Conservation (phyloP, 1,140 invertebrate genomes). For the Onthophagus taurus region DNA sequence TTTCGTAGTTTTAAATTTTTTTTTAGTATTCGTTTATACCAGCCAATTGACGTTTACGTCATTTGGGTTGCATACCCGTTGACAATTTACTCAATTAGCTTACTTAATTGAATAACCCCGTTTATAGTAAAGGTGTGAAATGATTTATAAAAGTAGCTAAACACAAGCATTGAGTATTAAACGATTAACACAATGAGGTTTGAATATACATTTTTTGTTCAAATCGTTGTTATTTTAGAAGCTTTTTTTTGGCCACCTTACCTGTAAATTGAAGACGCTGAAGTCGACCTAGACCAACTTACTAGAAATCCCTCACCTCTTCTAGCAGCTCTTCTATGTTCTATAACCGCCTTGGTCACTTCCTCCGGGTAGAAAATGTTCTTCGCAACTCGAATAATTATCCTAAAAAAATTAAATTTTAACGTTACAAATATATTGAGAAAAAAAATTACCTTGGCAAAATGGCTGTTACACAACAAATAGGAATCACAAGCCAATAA, state of each 20-base stretch:
- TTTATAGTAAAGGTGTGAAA: constrained; percentile 7
- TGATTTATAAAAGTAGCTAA: constrained; percentile 2
- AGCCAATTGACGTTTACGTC: no score
- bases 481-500: constrained; percentile 71
- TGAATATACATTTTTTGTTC: constrained; percentile 1
- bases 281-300: constrained; percentile 54
- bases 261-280: constrained; percentile 55
- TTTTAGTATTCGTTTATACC: no score
- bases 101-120: constrained; percentile 3
- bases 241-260: constrained; percentile 28
- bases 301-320: constrained; percentile 53
- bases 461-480: constrained; percentile 68
- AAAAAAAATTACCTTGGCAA: constrained; percentile 64
- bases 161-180: constrained; percentile 1
- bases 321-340: constrained; percentile 37
- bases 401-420: constrained; percentile 31
- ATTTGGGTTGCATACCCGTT: no score
- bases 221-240: constrained; percentile 2
- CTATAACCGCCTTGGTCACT: constrained; percentile 43
- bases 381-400: constrained; percentile 40
- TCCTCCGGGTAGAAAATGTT: constrained; percentile 45
- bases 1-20: no score
- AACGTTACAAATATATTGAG: neutral
- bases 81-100: neutral
- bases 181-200: neutral